Evolutionary conservation across 2,888 invertebrate species (phyloP), one percentile per base, ranked within the genome.

Genomic region (Tenodera sinensis): DNA sequence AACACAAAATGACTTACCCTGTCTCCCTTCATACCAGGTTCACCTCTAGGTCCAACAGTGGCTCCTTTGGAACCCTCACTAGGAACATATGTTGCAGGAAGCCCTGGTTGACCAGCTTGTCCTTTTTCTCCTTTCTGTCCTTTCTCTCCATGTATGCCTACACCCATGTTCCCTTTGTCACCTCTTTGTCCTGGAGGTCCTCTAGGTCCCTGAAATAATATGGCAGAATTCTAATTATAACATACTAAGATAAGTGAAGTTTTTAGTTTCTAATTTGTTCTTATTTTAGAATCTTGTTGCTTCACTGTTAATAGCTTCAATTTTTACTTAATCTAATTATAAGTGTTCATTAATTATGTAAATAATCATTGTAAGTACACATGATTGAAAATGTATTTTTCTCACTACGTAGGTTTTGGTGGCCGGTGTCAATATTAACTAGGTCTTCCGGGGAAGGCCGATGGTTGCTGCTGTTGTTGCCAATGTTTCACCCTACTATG

Each of bases 181-280:
- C 97, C 97, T 93, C 96, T 96, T 12, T 94, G 93, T 89, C 98
- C 98, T 91, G 95, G 95, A 1, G 93, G 91, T 90, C 98, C 98
- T 87, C 94, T 93, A 8, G 94, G 94, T 88, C 98, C 98, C 95
- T 97, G 91, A 71, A 71, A 71, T 81, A 88, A 71, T 34, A 81
- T 47, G 14, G 34, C 6, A 42, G 0, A 42, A 28, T n/a, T n/a
- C n/a, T n/a, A n/a, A n/a, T n/a, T n/a, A n/a, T n/a, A n/a, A n/a
- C n/a, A n/a, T n/a, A n/a, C n/a, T n/a, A n/a, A n/a, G n/a, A n/a
- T n/a, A n/a, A n/a, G n/a, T n/a, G n/a, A n/a, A n/a, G n/a, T n/a
- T n/a, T n/a, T n/a, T n/a, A n/a, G n/a, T n/a, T n/a, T n/a, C n/a
- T n/a, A n/a, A n/a, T n/a, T n/a, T n/a, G n/a, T n/a, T n/a, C n/a